Evolutionary conservation across 2,113 vertebrate species (phyloP).

Genomic region (Papio anubis): DNA sequence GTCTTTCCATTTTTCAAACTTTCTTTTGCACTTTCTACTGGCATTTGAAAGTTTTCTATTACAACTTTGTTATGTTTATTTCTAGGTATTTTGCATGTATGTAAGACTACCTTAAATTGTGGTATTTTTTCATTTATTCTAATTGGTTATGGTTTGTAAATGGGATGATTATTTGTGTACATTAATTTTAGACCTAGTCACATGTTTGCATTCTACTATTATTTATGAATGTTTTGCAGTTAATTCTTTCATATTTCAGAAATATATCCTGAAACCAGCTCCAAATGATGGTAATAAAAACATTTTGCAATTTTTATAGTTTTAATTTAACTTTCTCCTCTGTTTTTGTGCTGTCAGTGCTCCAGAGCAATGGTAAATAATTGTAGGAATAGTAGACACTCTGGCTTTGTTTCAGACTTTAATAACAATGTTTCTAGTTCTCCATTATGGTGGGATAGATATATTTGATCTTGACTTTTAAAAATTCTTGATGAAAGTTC

Average conservation of each 20-base stretch:
- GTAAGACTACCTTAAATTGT: not conserved
- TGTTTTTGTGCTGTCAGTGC: not conserved
- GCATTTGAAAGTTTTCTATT: not conserved
- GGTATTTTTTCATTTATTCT: constrained; percentile 6
- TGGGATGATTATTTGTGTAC: not conserved
- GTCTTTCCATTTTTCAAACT: not conserved
- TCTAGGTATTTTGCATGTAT: not conserved
- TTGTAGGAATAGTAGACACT: not conserved
- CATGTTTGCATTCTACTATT: constrained; percentile 10
- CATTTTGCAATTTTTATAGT: not conserved
- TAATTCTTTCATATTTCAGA: not conserved
- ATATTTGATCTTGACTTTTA: not conserved
- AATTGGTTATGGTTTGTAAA: not conserved
- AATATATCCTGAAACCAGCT: not conserved
- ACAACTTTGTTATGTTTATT: not conserved
- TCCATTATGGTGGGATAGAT: not conserved
- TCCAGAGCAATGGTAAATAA: not conserved
- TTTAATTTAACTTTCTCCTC: not conserved
- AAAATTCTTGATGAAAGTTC: not conserved
- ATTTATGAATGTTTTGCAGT: not conserved
- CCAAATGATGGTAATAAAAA: not conserved
- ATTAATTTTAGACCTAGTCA: not conserved
- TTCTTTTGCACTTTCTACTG: not conserved
- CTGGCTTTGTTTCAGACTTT: not conserved
- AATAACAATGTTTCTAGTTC: not conserved